These are phyloP conservation scores for Drosophila mimica DNA, from an alignment of 2,888 invertebrate species.

Conservation along the genomic window DNA sequence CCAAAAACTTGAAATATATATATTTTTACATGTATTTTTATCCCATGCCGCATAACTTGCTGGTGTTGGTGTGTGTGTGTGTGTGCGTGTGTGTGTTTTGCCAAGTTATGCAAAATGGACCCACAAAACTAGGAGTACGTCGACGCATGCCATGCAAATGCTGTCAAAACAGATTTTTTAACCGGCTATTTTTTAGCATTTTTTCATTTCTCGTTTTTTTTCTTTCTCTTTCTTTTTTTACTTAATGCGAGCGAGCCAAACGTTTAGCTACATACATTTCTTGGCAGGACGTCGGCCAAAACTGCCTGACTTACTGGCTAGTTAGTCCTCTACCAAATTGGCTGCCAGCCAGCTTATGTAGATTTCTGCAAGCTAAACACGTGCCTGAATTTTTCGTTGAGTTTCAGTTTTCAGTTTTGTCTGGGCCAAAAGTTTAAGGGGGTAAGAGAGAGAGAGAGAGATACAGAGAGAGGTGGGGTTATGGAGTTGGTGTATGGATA, in stretches of 20 bases:
- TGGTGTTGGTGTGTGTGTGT: constrained; percentile 20
- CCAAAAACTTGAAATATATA: constrained; percentile 72
- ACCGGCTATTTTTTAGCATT: constrained; percentile 49
- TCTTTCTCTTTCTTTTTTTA: constrained; percentile 31
- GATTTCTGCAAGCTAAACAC: constrained; percentile 76
- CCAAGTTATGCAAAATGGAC: constrained; percentile 73
- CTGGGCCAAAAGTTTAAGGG: constrained; percentile 15
- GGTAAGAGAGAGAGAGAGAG: not conserved
- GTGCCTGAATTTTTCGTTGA: constrained; percentile 72
- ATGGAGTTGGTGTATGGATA: not conserved
- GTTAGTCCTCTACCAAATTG: constrained; percentile 74
- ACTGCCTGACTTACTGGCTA: constrained; percentile 67
- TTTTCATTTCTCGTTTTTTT: constrained; percentile 32
- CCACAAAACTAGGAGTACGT: constrained; percentile 45
- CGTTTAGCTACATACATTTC: constrained; percentile 62
- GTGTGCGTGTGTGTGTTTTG: constrained; percentile 20
- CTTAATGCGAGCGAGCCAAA: constrained; percentile 46
- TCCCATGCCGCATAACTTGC: constrained; percentile 50
- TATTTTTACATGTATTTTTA: constrained; percentile 29
- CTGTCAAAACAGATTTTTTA: constrained; percentile 78
- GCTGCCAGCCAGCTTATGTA: constrained; percentile 79
- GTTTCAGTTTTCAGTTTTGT: constrained; percentile 68
- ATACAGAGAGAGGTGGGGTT: not conserved
- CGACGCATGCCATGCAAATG: constrained; percentile 75
- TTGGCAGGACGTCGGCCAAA: constrained; percentile 59